Percentiles rank a stretch among this genome's conserved stretches.
These are phyloP conservation scores for Epiblema foenella DNA, from an alignment of 2,888 invertebrate genomes.

Conservation along the genomic window DNA sequence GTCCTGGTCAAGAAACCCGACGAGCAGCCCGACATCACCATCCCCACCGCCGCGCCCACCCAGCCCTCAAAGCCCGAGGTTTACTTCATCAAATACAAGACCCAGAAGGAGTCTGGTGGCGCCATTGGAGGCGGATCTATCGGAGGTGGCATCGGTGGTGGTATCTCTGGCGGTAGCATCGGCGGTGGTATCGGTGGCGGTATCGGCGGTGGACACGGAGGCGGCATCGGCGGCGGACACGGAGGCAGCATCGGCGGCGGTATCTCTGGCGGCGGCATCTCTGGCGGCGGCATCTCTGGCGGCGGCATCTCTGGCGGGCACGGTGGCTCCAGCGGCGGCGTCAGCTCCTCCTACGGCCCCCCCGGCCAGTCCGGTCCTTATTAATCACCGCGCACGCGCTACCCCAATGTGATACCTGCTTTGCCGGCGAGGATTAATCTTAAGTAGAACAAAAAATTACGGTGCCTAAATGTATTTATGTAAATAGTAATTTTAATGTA, in stretches of 20 bases:
- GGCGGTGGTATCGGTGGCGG: constrained; percentile 50
- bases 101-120: constrained; percentile 84
- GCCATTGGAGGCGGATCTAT: constrained; percentile 57
- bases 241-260: constrained; percentile 50
- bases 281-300: constrained; percentile 62
- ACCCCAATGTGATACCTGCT: constrained; percentile 81
- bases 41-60: constrained; percentile 89
- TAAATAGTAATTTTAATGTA: constrained; percentile 85
- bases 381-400: constrained; percentile 71
- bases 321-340: constrained; percentile 68
- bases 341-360: constrained; percentile 87
- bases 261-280: constrained; percentile 56
- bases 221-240: constrained; percentile 55
- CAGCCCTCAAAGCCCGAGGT: constrained; percentile 93
- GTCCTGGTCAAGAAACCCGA: constrained; percentile 93
- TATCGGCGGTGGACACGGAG: constrained; percentile 55
- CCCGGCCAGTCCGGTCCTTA: constrained; percentile 89
- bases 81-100: constrained; percentile 94
- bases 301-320: constrained; percentile 66
- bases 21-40: constrained; percentile 91
- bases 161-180: constrained; percentile 47
- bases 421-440: constrained; percentile 80
- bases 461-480: constrained; percentile 86
- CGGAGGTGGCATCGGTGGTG: constrained; percentile 55
- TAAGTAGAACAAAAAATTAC: constrained; percentile 85